Evolutionary conservation across 2,888 invertebrate species (phyloP).

Genomic region (Himalopsyche anomala): DNA sequence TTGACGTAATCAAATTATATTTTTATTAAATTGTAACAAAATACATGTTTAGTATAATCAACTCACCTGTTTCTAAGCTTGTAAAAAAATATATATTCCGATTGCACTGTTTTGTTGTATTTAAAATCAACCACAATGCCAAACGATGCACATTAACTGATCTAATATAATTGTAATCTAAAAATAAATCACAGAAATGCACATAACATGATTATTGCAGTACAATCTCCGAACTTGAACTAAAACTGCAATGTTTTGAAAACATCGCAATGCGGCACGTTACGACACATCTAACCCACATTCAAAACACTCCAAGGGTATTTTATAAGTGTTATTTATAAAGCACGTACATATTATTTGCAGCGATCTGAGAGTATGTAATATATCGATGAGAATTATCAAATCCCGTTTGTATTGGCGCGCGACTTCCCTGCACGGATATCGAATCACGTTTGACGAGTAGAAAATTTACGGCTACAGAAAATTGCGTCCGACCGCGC

Average conservation of each 20-base stretch:
- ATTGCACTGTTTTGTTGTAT: background rate
- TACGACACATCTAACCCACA: background rate
- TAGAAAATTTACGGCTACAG: background rate
- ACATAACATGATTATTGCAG: no score
- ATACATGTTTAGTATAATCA: no score
- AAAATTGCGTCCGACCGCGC: background rate
- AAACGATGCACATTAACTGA: constrained; percentile 1
- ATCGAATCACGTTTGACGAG: constrained; percentile 1
- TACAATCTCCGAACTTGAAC: background rate
- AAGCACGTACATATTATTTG: background rate
- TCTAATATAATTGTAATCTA: background rate
- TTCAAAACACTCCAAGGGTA: background rate
- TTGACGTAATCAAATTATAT: no score
- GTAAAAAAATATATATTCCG: no score
- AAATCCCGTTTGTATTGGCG: background rate
- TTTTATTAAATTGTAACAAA: no score
- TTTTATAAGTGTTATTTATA: background rate
- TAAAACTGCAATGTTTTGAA: constrained; percentile 21
- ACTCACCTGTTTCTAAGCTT: no score
- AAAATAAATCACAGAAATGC: background rate
- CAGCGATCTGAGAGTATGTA: background rate
- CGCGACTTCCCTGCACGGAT: background rate
- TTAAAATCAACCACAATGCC: background rate
- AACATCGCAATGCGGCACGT: constrained; percentile 10
- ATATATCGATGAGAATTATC: no score